These are phyloP conservation scores for Neuroscelio doddi DNA, from an alignment of 2,888 invertebrate species.

Conservation along the genomic window DNA sequence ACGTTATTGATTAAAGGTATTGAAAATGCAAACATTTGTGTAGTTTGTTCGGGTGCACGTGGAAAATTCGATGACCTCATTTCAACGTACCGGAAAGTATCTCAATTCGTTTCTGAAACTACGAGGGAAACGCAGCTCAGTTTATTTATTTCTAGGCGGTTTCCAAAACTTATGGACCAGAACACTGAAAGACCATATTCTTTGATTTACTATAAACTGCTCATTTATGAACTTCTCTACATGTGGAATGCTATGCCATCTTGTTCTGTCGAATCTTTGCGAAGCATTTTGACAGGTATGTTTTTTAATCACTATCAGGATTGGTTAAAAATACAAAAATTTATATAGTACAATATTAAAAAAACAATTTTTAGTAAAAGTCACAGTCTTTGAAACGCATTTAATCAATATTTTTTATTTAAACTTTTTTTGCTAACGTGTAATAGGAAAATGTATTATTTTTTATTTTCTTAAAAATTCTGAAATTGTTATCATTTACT, in stretches of 20 bases:
- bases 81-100: conserved; percentile 67
- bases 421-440: too few species aligned
- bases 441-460: too few species aligned
- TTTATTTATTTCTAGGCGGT: conserved; percentile 64
- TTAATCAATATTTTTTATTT: not conserved
- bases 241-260: conserved; percentile 80
- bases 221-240: conserved; percentile 79
- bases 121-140: conserved; percentile 62
- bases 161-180: conserved; percentile 59
- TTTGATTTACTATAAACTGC: conserved; percentile 74
- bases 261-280: conserved; percentile 71
- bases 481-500: too few species aligned
- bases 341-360: too few species aligned
- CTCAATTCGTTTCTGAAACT: conserved; percentile 59
- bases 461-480: too few species aligned
- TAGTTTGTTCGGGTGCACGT: conserved; percentile 74
- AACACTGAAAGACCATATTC: conserved; percentile 53
- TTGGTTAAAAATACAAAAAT: too few species aligned
- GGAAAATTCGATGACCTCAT: conserved; percentile 70
- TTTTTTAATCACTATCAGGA: too few species aligned
- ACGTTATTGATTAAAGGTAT: not conserved
- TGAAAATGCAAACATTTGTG: too few species aligned
- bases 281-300: conserved; percentile 71
- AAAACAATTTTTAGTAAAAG: not conserved
- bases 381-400: not conserved